These are phyloP conservation scores for Pachypanchax playfairii DNA, from an alignment of 2,113 vertebrate genomes.

Conservation along the genomic window DNA sequence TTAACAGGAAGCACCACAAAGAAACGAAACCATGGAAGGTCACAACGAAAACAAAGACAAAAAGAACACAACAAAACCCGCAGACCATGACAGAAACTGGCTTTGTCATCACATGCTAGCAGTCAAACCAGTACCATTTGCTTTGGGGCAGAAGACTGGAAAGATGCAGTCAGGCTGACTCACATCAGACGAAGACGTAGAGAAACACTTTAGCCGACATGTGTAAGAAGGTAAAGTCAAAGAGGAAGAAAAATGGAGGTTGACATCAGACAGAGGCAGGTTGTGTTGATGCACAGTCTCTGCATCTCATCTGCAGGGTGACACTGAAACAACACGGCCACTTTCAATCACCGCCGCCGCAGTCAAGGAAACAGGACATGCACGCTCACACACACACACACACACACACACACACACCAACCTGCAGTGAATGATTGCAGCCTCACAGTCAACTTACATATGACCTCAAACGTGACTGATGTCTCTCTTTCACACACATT, in stretches of 20 bases:
- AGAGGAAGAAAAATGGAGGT: slow-evolving; percentile 2
- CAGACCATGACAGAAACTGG: slow-evolving; percentile 7
- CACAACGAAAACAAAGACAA: neutral
- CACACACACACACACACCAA: slow-evolving; percentile 10
- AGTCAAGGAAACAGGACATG: slow-evolving; percentile 20
- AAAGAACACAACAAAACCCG: slow-evolving; percentile 3
- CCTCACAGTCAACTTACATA: slow-evolving; percentile 39
- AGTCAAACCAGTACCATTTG: slow-evolving; percentile 11
- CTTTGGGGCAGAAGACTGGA: slow-evolving; percentile 16
- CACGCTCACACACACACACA: slow-evolving; percentile 4
- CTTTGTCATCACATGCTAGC: neutral
- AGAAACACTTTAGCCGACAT: neutral
- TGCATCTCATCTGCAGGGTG: slow-evolving; percentile 47
- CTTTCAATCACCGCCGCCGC: slow-evolving; percentile 50
- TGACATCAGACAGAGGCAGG: slow-evolving; percentile 22
- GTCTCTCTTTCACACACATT: neutral
- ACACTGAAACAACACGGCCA: slow-evolving; percentile 56
- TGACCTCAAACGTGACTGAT: slow-evolving; percentile 49
- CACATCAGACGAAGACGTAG: neutral
- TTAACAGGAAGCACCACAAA: neutral
- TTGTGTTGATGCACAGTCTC: slow-evolving; percentile 23
- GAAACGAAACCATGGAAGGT: neutral
- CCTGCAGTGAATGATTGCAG: slow-evolving; percentile 37
- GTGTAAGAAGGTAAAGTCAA: neutral
- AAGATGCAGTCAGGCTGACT: slow-evolving; percentile 4